Base-by-base conservation (phyloP, 1,140 invertebrate genomes). In the Theocolax elegans region DNA sequence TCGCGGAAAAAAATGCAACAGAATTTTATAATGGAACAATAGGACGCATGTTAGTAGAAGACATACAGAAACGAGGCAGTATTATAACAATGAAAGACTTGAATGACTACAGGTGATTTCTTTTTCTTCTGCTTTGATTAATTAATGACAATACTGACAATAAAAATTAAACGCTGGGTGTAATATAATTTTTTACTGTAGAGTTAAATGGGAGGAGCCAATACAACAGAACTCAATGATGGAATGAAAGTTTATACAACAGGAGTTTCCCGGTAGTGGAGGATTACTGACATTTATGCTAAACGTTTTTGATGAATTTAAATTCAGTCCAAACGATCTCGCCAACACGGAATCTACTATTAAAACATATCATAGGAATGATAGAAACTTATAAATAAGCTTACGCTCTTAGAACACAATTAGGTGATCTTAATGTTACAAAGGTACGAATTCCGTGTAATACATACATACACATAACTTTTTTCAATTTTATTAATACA, bases 361-460 rank as follows among this genome's bases (percentile, higher is more conserved):
- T 1, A 81, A 89, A 0, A 95, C 93, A 1, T 92, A 94, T 81
- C 96, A 98, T 79, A 89, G 94, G n/a, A 70, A 93, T 98, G 29
- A 87, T 92, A 15, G 97, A 99, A 83, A 90, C 95, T 0, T 93
- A 96, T 73, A 99, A 99, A 82, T 96, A 94, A 83, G 94, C 94
- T 0, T 99, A 93, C 80, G 96, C 95, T 0, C 88, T 90, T 56
- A 88, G 97, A 67, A 92, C 91, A 6, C 87, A 92, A 76, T 80
- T 99, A n/a, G 97, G 93, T 0, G 97, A 99, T 83, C 87, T 92
- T 29, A 84, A 86, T 79, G 88, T 94, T 38, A 85, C 85, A n/a
- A n/a, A n/a, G n/a, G n/a, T n/a, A n/a, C n/a, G n/a, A n/a, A n/a
- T n/a, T n/a, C n/a, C n/a, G n/a, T n/a, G n/a, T n/a, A n/a, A n/a